phyloP scores from a whole-genome alignment of 2,888 invertebrate genomes.

The Ditylenchus weischeri region DNA sequence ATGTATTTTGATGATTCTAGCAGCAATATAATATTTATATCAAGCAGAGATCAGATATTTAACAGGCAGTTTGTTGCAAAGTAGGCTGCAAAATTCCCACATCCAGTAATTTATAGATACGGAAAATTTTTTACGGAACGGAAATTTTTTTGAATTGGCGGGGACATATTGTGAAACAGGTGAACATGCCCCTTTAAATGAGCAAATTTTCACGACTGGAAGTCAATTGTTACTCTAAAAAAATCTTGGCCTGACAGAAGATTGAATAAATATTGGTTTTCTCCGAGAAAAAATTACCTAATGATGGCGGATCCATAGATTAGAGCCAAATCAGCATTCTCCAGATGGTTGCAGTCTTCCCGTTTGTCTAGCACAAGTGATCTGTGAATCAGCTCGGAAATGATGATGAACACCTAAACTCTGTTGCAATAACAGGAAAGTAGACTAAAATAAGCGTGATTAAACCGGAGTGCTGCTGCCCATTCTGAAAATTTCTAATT shows the following conservation, averaged over 20 bases:
- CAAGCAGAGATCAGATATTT: too few relatives aligned
- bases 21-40: neutral
- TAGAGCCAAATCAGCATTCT: conserved; percentile 12
- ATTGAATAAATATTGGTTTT: too few relatives aligned
- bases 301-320: conserved; percentile 25
- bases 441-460: too few relatives aligned
- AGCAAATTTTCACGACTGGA: neutral
- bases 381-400: conserved; percentile 23
- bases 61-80: neutral
- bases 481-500: conserved; percentile 19
- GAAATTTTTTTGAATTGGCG: too few relatives aligned
- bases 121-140: too few relatives aligned
- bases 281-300: conserved; percentile 7
- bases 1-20: conserved; percentile 6
- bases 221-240: neutral
- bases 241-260: too few relatives aligned
- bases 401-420: conserved; percentile 16
- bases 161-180: too few relatives aligned
- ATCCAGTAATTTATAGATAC: too few relatives aligned
- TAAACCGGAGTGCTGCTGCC: conserved; percentile 23
- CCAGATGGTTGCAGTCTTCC: neutral
- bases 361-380: conserved; percentile 24
- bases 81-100: neutral
- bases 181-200: too few relatives aligned
- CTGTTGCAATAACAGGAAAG: too few relatives aligned